Evolutionary conservation across 2,797 vertebrate genomes (phyloP), one percentile per base, ranked within the genome.

Genomic region (Helostoma temminkii): DNA sequence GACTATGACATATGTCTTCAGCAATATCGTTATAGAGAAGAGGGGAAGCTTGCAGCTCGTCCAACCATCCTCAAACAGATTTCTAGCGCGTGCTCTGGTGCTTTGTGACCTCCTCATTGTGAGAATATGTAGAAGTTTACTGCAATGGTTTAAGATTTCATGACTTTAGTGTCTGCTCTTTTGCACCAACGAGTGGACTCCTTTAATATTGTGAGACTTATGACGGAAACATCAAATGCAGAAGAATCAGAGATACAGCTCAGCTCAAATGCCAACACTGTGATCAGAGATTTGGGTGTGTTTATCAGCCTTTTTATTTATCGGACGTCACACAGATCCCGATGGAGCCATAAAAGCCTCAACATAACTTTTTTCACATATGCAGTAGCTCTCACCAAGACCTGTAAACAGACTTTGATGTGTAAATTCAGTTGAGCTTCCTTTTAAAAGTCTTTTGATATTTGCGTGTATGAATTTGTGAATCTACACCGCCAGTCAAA

Each of bases 371-470:
- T 58, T 5, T 24, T 5, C 45, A 24, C 43, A 16, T n/a, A 26
- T 45, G 42, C 16, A 47, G 43, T 60, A 26, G 26, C 21, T 14
- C 52, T 37, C 24, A 46, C 24, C 3, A 37, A 52, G 32, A 55
- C 43, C 49, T 49, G 22, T 36, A 60, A 53, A 53, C 57, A n/a
- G 3, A 19, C 56, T 61, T 53, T 69, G 57, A 61, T 39, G 57
- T 61, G 14, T 14, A 28, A 52, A 41, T 58, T 34, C 3, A 8
- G 26, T 30, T 25, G 6, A 26, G 37, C 25, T 39, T 19, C 8
- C 41, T 12, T 57, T 58, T 76, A 21, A 62, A 54, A 42, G n/a
- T 53, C 21, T 49, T 74, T 64, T 39, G 26, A 63, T 62, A 26
- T 62, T 53, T 24, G 3, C 3, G 42, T 6, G 4, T 5, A 6